Conservation (phyloP, 1,140 invertebrate species). For the Zaprionus capensis region DNA sequence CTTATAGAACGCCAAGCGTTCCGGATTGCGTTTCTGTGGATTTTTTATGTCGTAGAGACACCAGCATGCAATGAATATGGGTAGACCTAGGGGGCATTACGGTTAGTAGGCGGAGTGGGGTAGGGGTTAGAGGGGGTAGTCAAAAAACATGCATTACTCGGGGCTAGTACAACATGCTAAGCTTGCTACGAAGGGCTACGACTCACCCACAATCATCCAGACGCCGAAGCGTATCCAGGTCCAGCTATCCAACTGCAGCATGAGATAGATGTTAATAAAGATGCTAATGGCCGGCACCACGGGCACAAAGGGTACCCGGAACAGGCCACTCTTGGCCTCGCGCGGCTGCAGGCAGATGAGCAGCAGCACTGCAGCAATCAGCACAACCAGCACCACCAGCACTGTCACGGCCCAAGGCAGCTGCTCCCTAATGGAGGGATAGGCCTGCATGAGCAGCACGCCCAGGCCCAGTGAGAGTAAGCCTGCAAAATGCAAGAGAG, state of each 20-base stretch:
- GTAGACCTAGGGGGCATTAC: constrained; percentile 65
- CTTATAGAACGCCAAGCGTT: constrained; percentile 55
- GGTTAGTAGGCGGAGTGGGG: constrained; percentile 39
- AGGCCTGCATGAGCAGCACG: constrained; percentile 73
- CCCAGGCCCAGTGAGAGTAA: constrained; percentile 65
- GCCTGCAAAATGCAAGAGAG: constrained; percentile 44
- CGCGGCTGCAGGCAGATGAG: constrained; percentile 73
- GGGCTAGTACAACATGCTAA: constrained; percentile 55
- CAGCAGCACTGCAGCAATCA: constrained; percentile 59
- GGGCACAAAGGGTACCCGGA: constrained; percentile 90
- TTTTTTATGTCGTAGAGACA: constrained; percentile 75
- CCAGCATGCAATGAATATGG: constrained; percentile 79
- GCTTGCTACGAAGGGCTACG: background rate
- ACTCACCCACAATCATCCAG: constrained; percentile 88
- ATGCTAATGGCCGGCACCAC: constrained; percentile 89
- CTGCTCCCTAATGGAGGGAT: constrained; percentile 49
- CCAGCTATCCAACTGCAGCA: constrained; percentile 87
- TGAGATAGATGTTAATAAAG: constrained; percentile 90
- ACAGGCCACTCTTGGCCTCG: constrained; percentile 57
- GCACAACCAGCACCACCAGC: constrained; percentile 52
- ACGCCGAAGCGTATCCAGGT: constrained; percentile 91
- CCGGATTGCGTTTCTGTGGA: constrained; percentile 62
- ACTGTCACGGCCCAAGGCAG: constrained; percentile 65
- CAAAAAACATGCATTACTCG: constrained; percentile 55
- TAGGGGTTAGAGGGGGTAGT: background rate